Percentiles rank a stretch among this genome's conserved stretches.
Conservation (phyloP, 1,140 invertebrate species). For the Batillaria attramentaria region DNA sequence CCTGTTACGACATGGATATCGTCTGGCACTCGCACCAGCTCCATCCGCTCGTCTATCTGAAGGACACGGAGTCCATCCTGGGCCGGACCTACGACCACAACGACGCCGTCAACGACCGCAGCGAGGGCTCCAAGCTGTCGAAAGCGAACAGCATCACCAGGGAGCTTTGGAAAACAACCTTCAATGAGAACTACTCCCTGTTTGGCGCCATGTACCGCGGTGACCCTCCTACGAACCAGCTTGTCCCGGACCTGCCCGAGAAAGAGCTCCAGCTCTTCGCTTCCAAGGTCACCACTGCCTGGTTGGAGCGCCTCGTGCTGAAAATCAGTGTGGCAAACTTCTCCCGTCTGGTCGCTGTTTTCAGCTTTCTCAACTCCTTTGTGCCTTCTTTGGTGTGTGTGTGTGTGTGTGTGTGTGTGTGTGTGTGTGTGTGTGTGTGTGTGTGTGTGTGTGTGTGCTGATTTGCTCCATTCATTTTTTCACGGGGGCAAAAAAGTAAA, state of each 20-base stretch:
- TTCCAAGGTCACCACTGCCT: too few relatives aligned
- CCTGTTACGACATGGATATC: conserved; percentile 75
- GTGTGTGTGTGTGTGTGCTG: conserved; percentile 5
- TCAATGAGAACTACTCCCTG: conserved; percentile 57
- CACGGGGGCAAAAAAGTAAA: too few relatives aligned
- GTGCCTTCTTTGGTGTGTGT: too few relatives aligned
- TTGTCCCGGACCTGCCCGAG: conserved; percentile 50
- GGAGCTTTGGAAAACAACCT: conserved; percentile 61
- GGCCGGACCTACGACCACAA: conserved; percentile 71
- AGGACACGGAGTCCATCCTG: conserved; percentile 70
- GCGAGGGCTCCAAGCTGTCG: conserved; percentile 67
- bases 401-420: not conserved
- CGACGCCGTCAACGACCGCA: conserved; percentile 72
- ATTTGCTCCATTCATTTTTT: too few relatives aligned
- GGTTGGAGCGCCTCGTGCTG: conserved; percentile 54
- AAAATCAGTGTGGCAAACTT: too few relatives aligned
- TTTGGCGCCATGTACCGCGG: conserved; percentile 70
- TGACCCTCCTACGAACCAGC: conserved; percentile 58
- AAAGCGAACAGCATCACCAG: conserved; percentile 44
- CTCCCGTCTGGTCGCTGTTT: too few relatives aligned
- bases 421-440: conserved; percentile 1
- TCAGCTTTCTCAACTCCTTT: too few relatives aligned
- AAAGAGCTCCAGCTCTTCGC: too few relatives aligned
- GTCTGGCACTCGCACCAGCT: conserved; percentile 75
- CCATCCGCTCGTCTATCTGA: conserved; percentile 68